Evolutionary conservation across 1,140 invertebrate genomes (phyloP), one percentile per base, ranked within the genome.

Genomic region (Leptopilina clavipes): DNA sequence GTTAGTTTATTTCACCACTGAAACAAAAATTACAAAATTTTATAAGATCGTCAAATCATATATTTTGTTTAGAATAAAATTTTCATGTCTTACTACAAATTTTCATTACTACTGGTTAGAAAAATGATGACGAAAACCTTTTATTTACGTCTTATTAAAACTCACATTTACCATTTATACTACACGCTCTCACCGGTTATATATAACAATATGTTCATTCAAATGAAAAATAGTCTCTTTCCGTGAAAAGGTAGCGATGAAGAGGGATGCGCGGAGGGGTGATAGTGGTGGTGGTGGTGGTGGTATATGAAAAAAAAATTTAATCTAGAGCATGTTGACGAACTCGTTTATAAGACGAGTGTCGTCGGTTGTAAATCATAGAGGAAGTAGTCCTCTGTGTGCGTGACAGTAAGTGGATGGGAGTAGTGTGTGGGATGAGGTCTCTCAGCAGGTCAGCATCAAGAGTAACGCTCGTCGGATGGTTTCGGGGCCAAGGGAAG

Each of bases 341-440:
- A 78, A 71, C 76, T 83, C 85, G 84, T 88, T 88, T 86, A 86
- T 83, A 86, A 87, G 85, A 89, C 87, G 86, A 88, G 86, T 79
- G 84, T 84, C 84, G 84, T 79, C 84, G 84, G 83, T 82, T 86
- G 83, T 88, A 88, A 89, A 89, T 89, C 88, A 89, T 89, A 86
- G 82, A 84, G 82, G 80, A 84, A 73, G 70, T 59, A 70, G 71
- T 76, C 11, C 54, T 45, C 70, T 45, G 75, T 59, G 71, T 56
- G 82, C 78, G 76, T 78, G 77, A 82, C 76, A 81, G 80, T 78
- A 79, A 77, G 76, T 52, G 70, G 74, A 65, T 65, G 7, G 14
- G 10, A 19, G 7, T 9, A 40, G 37, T 40, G 9, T 40, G 8
- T 43, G 22, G 56, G 74, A 43, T 43, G 70, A 72, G 75, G 76